phyloP scores from a whole-genome alignment of 2,888 invertebrate species.

The Coenonympha arcania region DNA sequence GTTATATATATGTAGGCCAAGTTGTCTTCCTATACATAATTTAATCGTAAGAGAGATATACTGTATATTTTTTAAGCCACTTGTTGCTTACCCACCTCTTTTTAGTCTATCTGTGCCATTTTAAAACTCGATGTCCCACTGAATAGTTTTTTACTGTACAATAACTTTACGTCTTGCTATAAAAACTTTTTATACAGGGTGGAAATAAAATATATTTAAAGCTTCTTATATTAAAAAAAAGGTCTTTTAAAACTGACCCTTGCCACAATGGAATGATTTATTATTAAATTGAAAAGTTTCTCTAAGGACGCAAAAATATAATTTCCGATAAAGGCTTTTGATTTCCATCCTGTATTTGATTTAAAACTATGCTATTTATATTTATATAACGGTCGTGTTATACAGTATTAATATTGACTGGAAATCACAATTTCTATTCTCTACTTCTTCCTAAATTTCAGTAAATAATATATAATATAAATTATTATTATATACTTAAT shows the following conservation, averaged over 20 bases:
- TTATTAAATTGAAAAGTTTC: too few species aligned
- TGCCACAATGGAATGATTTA: too few species aligned
- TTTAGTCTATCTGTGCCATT: slow-evolving; percentile 30
- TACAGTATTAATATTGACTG: slow-evolving; percentile 21
- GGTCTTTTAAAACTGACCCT: too few species aligned
- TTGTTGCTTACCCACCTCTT: slow-evolving; percentile 53
- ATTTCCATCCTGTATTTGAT: too few species aligned
- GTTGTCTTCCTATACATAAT: slow-evolving; percentile 48
- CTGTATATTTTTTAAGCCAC: slow-evolving; percentile 32
- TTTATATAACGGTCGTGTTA: slow-evolving; percentile 2
- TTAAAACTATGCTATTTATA: too few species aligned
- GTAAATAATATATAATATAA: too few species aligned
- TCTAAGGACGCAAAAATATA: too few species aligned
- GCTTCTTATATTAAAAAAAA: too few species aligned
- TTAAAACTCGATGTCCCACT: slow-evolving; percentile 12
- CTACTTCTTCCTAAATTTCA: slow-evolving; percentile 12
- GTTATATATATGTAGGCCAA: slow-evolving; percentile 25
- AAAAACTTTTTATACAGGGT: slow-evolving; percentile 10
- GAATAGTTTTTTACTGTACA: slow-evolving; percentile 18
- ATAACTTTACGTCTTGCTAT: slow-evolving; percentile 13
- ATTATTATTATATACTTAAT: too few species aligned
- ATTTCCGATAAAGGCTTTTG: too few species aligned
- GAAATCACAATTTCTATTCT: slow-evolving; percentile 3
- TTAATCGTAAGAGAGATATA: slow-evolving; percentile 33
- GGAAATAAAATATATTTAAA: too few species aligned